A percentile compares a stretch with the other conserved stretches of the same genome.
These are phyloP conservation scores for Bolborhynchus lineola DNA, from an alignment of 2,113 vertebrate species.

Conservation along the genomic window DNA sequence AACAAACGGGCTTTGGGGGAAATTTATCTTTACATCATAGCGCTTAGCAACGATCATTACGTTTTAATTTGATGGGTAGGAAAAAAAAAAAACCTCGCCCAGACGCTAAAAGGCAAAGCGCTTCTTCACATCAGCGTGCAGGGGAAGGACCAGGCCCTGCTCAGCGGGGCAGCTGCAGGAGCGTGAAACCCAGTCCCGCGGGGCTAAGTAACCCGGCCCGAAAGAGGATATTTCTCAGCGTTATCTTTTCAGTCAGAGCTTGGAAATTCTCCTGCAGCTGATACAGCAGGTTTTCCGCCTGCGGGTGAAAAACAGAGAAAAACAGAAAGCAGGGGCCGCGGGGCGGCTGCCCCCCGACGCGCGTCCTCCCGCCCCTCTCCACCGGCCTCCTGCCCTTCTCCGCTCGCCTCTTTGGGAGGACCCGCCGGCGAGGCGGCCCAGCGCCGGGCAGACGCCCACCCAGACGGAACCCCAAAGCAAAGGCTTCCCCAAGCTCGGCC, in stretches of 20 bases:
- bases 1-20: rapidly evolving
- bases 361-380: not conserved
- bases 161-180: too few relatives aligned
- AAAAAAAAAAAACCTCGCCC: not conserved
- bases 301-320: not conserved
- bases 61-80: not conserved
- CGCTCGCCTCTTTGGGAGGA: not conserved
- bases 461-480: not conserved
- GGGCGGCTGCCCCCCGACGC: not conserved
- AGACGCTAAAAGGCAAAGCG: too few relatives aligned
- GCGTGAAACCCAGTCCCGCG: too few relatives aligned
- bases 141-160: too few relatives aligned
- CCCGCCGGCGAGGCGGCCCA: not conserved
- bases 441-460: not conserved
- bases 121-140: too few relatives aligned
- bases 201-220: rapidly evolving
- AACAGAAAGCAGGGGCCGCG: not conserved
- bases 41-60: rapidly evolving
- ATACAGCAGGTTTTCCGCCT: conserved; percentile 84
- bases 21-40: not conserved
- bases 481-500: too few relatives aligned
- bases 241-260: conserved; percentile 75
- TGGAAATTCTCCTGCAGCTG: conserved; percentile 81
- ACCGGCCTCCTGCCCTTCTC: not conserved
- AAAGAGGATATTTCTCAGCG: conserved; percentile 84